Percentiles rank a stretch among this genome's conserved stretches.
phyloP scores from a whole-genome alignment of 2,113 vertebrate genomes.

The Amphiprion percula region DNA sequence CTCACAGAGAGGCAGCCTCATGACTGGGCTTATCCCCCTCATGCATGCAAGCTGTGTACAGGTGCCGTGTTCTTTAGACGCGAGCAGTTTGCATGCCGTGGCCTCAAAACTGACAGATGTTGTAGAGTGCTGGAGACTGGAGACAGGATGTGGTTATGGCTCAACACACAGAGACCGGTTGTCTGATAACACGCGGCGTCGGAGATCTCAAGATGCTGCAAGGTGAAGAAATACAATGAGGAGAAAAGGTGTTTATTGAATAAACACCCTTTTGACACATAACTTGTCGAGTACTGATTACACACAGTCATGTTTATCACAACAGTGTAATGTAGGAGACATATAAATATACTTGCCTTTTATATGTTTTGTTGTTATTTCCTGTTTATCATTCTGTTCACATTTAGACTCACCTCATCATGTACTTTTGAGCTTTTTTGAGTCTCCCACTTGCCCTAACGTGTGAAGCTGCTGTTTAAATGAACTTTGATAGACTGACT shows the following conservation, averaged over 20 bases:
- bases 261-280: background rate
- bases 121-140: constrained; percentile 38
- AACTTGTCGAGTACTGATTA: no score
- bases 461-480: background rate
- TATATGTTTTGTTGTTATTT: no score
- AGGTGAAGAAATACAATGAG: background rate
- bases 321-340: no score
- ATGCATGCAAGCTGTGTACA: constrained; percentile 34
- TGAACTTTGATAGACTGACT: background rate
- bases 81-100: constrained; percentile 34
- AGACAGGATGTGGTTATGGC: constrained; percentile 81
- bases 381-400: no score
- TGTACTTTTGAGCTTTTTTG: background rate
- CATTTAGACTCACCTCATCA: no score
- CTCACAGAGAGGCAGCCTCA: constrained; percentile 52
- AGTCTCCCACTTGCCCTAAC: background rate
- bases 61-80: constrained; percentile 20
- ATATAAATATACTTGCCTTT: no score
- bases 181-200: constrained; percentile 47
- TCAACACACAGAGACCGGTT: constrained; percentile 52
- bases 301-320: no score
- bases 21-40: constrained; percentile 75
- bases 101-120: constrained; percentile 58
- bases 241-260: background rate
- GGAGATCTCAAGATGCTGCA: constrained; percentile 33